Percentiles rank a stretch among this genome's conserved stretches.
Conservation (phyloP, 2,113 vertebrate species). For the Orientallactaga bullata region DNA sequence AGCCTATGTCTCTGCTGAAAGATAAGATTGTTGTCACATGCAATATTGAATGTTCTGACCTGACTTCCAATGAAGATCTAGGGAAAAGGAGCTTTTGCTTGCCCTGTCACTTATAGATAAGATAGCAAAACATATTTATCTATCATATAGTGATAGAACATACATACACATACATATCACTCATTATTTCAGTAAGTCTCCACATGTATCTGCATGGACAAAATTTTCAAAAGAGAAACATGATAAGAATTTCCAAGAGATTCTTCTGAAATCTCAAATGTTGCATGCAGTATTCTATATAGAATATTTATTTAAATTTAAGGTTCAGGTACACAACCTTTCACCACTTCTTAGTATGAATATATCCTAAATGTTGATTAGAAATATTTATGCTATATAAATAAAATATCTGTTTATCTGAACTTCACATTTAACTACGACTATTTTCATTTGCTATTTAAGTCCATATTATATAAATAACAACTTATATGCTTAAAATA, state of each 20-base stretch:
- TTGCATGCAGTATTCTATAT: not conserved
- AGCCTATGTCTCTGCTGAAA: not conserved
- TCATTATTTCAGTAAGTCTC: not conserved
- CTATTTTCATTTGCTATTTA: not conserved
- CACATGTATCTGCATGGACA: not conserved
- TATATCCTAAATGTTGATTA: not conserved
- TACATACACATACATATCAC: not conserved
- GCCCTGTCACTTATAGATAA: not conserved
- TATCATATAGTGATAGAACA: not conserved
- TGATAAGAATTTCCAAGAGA: not conserved
- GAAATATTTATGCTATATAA: not conserved
- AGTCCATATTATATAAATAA: not conserved
- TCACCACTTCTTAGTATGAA: not conserved
- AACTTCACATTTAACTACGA: not conserved
- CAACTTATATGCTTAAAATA: not conserved
- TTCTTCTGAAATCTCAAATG: not conserved
- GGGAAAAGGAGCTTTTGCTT: not conserved
- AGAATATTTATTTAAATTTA: not conserved
- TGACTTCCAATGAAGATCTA: not conserved
- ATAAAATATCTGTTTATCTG: not conserved
- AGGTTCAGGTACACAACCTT: not conserved
- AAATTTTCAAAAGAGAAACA: not conserved
- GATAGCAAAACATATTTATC: not conserved
- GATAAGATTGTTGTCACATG: not conserved
- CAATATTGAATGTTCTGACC: too few relatives aligned